Base-by-base conservation (phyloP, 2,113 vertebrate species). In the Caracal caracal region DNA sequence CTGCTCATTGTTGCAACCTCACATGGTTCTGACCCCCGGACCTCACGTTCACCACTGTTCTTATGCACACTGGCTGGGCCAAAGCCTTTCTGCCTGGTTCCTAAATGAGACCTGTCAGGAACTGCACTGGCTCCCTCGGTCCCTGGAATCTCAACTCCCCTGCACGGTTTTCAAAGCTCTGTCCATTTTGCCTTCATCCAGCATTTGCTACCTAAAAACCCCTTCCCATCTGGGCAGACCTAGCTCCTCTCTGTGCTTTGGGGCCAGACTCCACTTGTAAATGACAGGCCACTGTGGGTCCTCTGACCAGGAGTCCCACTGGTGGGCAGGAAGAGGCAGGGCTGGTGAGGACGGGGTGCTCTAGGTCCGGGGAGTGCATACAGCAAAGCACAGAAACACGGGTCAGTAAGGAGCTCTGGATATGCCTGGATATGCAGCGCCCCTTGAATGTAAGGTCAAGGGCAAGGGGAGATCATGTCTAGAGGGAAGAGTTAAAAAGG, bases 351-450 rank as follows among this genome's bases (percentile, higher is more conserved):
- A 47, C 10, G 15, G 56, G 20, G 13, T 12, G 2, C 15, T 19
- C 24, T 10, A 35, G 53, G 56, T 47, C 22, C 20, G 3, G 9
- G 26, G 35, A 22, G 9, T 12, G 15, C 26, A 0, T 9, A 10
- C 1, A 17, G 22, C 5, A 3, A 16, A 9, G 59, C 24, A 20
- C 6, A 6, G 5, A 71, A n/a, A 43, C 1, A 0, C 2, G 9
- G 49, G 53, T 59, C 10, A 0, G 2, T 12, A 9, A 10, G 35
- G 75, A n/a, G 24, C 19, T 12, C 3, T 17, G 11, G 35, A 26
- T 37, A 20, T 1, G 43, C 35, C 35, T 35, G 43, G 43, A 43
- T 43, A 43, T 43, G 3, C 33, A 1, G 30, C 4, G 28, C 13
- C n/a, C 0, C 12, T 2, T 33, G 40, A 20, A 3, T 17, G 7